Evolutionary conservation across 2,888 invertebrate species (phyloP).

Genomic region (Octonoba sinensis): DNA sequence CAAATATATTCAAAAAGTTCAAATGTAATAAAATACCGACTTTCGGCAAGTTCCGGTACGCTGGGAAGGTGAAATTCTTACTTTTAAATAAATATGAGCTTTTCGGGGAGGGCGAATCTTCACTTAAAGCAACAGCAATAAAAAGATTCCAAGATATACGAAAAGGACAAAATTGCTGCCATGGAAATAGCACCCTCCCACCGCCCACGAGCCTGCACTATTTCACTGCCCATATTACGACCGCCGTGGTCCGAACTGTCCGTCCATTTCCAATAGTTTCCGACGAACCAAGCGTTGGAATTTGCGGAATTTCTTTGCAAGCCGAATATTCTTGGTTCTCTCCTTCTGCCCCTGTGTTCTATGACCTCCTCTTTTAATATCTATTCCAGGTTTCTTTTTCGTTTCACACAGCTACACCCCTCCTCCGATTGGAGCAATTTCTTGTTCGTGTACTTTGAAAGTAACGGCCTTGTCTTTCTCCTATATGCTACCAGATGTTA

Average conservation of each 20-base stretch:
- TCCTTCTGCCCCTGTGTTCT: not conserved
- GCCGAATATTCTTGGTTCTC: slow-evolving; percentile 42
- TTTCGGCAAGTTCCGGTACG: not conserved
- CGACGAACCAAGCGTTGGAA: slow-evolving; percentile 57
- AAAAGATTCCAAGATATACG: slow-evolving; percentile 61
- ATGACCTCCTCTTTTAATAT: slow-evolving; percentile 61
- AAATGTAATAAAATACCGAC: slow-evolving; percentile 22
- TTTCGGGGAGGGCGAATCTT: slow-evolving; percentile 22
- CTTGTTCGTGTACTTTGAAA: too few relatives aligned
- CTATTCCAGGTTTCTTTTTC: slow-evolving; percentile 49
- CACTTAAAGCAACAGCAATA: slow-evolving; percentile 60
- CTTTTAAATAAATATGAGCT: slow-evolving; percentile 61
- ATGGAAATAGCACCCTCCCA: slow-evolving; percentile 52
- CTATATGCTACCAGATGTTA: too few relatives aligned
- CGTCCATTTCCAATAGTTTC: slow-evolving; percentile 61
- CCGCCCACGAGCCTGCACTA: slow-evolving; percentile 26
- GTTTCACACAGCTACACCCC: not conserved
- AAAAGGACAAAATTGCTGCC: slow-evolving; percentile 56
- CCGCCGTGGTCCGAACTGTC: slow-evolving; percentile 41
- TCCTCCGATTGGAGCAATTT: too few relatives aligned
- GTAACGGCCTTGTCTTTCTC: too few relatives aligned
- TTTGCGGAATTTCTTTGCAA: slow-evolving; percentile 61
- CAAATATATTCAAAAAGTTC: slow-evolving; percentile 25
- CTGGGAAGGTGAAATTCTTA: slow-evolving; percentile 24
- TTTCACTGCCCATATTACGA: slow-evolving; percentile 63